These are phyloP conservation scores for Pituophis catenifer DNA, from an alignment of 2,113 vertebrate species.

Conservation along the genomic window DNA sequence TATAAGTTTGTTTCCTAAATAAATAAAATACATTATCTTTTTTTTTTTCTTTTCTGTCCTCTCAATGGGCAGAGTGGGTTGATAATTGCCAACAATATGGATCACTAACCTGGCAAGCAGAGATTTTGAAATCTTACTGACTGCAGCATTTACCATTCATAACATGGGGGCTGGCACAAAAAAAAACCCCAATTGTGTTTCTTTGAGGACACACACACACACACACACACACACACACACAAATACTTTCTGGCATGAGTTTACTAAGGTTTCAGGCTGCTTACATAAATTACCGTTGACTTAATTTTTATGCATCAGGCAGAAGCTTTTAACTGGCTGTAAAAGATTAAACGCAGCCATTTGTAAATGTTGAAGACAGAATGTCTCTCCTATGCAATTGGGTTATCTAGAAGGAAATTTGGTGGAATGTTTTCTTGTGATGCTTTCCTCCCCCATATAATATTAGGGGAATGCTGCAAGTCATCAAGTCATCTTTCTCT, in stretches of 20 bases:
- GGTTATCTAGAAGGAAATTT: slow-evolving; percentile 35
- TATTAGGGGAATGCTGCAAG: slow-evolving; percentile 12
- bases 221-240: slow-evolving; percentile 71
- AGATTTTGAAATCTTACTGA: slow-evolving; percentile 77
- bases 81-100: slow-evolving; percentile 66
- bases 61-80: slow-evolving; percentile 53
- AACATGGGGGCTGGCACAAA: slow-evolving; percentile 71
- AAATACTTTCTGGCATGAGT: slow-evolving; percentile 69
- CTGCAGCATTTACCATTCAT: slow-evolving; percentile 77
- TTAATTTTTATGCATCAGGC: slow-evolving; percentile 62
- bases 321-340: slow-evolving; percentile 62
- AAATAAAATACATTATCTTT: slow-evolving; percentile 44
- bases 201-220: slow-evolving; percentile 68
- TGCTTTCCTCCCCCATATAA: slow-evolving; percentile 24
- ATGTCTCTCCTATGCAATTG: slow-evolving; percentile 14
- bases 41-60: slow-evolving; percentile 66
- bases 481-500: slow-evolving; percentile 43
- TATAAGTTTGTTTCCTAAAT: neutral
- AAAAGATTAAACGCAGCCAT: slow-evolving; percentile 59
- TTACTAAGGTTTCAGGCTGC: slow-evolving; percentile 71
- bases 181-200: slow-evolving; percentile 66
- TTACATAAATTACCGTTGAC: slow-evolving; percentile 76
- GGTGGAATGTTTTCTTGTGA: slow-evolving; percentile 30
- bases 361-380: slow-evolving; percentile 50
- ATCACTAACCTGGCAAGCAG: slow-evolving; percentile 71